These are phyloP conservation scores for Cygnus buccinator DNA, from an alignment of 2,113 vertebrate genomes.

Conservation along the genomic window DNA sequence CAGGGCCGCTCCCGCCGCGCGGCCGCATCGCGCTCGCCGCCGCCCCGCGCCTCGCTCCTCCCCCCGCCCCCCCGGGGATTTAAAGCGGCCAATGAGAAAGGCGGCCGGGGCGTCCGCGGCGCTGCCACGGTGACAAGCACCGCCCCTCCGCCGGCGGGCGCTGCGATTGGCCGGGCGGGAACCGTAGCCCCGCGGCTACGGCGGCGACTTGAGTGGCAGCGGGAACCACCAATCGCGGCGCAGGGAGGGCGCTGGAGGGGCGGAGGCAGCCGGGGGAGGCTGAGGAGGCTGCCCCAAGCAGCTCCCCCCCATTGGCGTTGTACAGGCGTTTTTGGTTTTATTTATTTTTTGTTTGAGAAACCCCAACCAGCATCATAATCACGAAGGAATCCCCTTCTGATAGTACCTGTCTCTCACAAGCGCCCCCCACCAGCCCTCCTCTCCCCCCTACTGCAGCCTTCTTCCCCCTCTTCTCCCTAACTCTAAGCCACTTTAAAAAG, in stretches of 20 bases:
- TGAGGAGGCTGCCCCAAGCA: background rate
- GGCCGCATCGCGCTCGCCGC: background rate
- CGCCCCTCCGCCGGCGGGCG: background rate
- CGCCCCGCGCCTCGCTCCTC: accelerated
- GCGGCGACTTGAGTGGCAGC: too few relatives aligned
- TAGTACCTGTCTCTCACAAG: background rate
- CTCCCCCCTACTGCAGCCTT: background rate
- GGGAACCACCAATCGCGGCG: too few relatives aligned
- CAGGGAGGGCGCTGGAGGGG: too few relatives aligned
- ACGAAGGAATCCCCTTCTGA: background rate
- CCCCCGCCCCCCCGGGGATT: background rate
- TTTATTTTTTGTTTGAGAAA: background rate
- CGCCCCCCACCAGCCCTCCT: too few relatives aligned
- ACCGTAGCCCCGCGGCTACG: too few relatives aligned
- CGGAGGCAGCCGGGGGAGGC: background rate
- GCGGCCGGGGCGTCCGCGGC: background rate
- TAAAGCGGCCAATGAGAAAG: background rate
- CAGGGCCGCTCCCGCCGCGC: background rate
- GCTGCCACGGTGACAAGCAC: background rate
- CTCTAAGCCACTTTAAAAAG: too few relatives aligned
- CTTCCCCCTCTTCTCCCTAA: background rate
- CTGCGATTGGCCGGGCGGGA: background rate
- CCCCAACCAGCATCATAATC: background rate
- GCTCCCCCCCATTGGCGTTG: too few relatives aligned
- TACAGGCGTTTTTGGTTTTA: too few relatives aligned